Evolutionary conservation across 2,113 vertebrate species (phyloP).

Genomic region (Leptodactylus fuscus): DNA sequence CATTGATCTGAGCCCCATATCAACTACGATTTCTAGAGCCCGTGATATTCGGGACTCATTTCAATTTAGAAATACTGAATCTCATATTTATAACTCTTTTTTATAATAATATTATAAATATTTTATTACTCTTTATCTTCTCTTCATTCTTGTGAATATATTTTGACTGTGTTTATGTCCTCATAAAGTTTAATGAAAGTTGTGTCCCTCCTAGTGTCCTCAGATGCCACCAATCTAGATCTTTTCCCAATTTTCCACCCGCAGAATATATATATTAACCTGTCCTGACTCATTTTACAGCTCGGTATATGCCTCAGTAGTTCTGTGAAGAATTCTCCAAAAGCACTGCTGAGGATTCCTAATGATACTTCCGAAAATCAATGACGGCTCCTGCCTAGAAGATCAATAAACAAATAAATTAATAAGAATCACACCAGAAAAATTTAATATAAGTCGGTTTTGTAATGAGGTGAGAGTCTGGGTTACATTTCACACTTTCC

Average conservation of each 20-base stretch:
- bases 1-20: background rate
- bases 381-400: background rate
- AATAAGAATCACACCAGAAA: background rate
- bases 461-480: background rate
- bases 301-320: background rate
- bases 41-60: too few species aligned
- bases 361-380: background rate
- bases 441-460: background rate
- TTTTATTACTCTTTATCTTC: background rate
- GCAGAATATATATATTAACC: background rate
- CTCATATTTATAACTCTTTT: too few species aligned
- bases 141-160: background rate
- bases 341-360: constrained; percentile 8
- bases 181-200: background rate
- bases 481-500: background rate
- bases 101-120: too few species aligned
- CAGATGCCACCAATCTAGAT: background rate
- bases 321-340: background rate
- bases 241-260: background rate
- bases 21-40: too few species aligned
- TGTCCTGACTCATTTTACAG: background rate
- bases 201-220: background rate
- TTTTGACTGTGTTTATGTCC: background rate
- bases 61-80: too few species aligned
- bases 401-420: constrained; percentile 17